Base-by-base conservation (phyloP, 2,888 invertebrate species). In the Acrocyrtus sp. region DNA sequence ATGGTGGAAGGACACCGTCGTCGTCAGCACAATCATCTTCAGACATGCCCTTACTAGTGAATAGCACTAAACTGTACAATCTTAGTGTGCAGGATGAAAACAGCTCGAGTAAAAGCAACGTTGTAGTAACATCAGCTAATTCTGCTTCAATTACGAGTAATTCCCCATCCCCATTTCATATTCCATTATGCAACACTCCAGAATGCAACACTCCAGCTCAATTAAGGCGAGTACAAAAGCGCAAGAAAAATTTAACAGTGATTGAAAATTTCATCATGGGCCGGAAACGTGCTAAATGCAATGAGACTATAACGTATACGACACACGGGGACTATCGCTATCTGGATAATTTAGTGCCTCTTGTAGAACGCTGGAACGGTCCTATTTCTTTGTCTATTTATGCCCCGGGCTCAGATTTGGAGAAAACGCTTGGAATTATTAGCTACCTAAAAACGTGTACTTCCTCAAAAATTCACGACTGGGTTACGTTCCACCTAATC, bases 271-370 rank as follows among this genome's bases (percentile, higher is more conserved):
- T 74, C 47, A 69, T 77, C 15, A 47, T 41, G 41, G 72, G 61
- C 21, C 39, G 22, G 26, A 45, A 17, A 1, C 48, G 29, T 10
- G 34, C 91, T 51, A 87, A 86, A 83, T 95, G 94, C 85, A 91
- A 93, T 85, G 94, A 94, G 85, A 90, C 90, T 79, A 88, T 96
- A 78, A 96, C 96, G 1, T 95, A 95, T 83, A 94, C 95, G 39
- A 96, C 95, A 17, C 96, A 96, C 84, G 94, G 93, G 5, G 95
- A 95, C 82, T 94, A 90, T 85, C 93, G 94, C 81, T 96, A 94
- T 86, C 88, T 96, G 83, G 93, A 95, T 85, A 96, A 96, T 85
- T 87, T 95, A 82, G 89, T 90, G 84, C 93, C 94, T 74, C 86
- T 96, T 82, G 86, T 94, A 83, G 91, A 93, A 83, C 88, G 91